Evolutionary conservation across 2,888 invertebrate genomes (phyloP), one percentile per base, ranked within the genome.

Genomic region (Agonopterix arenella): DNA sequence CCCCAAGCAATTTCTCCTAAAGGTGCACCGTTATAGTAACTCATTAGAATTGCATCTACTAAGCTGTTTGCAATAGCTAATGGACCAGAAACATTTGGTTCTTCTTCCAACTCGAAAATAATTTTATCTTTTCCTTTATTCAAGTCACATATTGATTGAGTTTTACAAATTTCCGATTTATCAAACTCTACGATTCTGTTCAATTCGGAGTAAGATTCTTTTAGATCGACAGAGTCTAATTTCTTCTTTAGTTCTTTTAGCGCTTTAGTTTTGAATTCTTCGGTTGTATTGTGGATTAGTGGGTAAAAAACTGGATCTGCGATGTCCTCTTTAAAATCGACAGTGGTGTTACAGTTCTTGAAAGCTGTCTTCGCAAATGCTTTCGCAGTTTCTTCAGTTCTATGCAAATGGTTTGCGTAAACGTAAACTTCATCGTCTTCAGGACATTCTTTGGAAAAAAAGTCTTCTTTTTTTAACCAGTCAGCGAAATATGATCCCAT

Each of bases 41-140:
- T 69, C 86, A 86, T 86, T 9, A 84, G 44, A 52, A 84, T 82
- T 0, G 71, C 54, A 57, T 88, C 86, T 0, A 77, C 67, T 4
- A 81, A 58, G 0, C 59, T 50, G 53, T 73, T 80, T 0, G 69
- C 73, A 1, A 76, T 64, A 9, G 43, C 55, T 4, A 85, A 57
- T 0, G 80, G 76, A 0, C 85, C 85, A 1, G 48, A 50, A 0
- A 84, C 40, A 45, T 82, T 59, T 0, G 81, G 81, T 48, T 83
- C 82, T 10, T 64, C 47, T 0, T 73, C 79, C 11, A 72, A 49
- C 55, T 66, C 52, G 11, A 59, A 63, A 2, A 74, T 11, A 44
- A 82, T 60, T 9, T 61, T 48, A 54, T 69, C 64, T 49, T 63
- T 61, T 8, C 51, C 60, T 3, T 62, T 54, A 28, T 53, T 51